Evolutionary conservation across 2,888 invertebrate species (phyloP), one percentile per base, ranked within the genome.

Genomic region (Dione juno): DNA sequence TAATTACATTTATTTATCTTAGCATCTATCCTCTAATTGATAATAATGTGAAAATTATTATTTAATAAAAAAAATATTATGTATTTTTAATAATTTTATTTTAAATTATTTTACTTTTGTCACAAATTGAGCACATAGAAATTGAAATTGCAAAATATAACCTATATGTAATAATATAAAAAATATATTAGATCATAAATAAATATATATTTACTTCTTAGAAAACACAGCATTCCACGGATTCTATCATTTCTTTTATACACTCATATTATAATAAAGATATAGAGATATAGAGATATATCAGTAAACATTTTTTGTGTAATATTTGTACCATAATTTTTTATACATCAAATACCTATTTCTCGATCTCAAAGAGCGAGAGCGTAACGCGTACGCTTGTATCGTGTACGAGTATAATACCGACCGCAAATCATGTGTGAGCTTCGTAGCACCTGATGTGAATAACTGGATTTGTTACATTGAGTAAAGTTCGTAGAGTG

Each of bases 341-440:
- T 10, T 61, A 45, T 11, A 45, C 5, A 61, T 50, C 45, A 63
- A 59, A 41, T 21, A 37, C 45, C 37, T 64, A 50, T 50, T 19
- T 40, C n/a, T 63, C 45, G 35, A 16, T 35, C 35, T 50, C 16
- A 64, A 61, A 13, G 35, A 63, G 35, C 64, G n/a, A 37, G 64
- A 35, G 64, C 64, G 48, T 64, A 37, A 19, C 48, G 66, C 67
- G 50, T 57, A 59, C 65, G 65, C 65, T 72, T 72, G 72, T 74
- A 72, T 74, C 70, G 57, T 66, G 53, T 66, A 9, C 16, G 16
- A 7, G 50, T 50, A 69, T 72, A 69, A 72, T 70, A 72, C 21
- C 68, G 57, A 28, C 52, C 61, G 67, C 74, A 69, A 70, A 74
- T 74, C 74, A 74, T 67, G 72, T 72, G 74, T 72, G 67, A 74